Evolutionary conservation across 1,140 invertebrate genomes (phyloP).

Genomic region (Helicoverpa zea): DNA sequence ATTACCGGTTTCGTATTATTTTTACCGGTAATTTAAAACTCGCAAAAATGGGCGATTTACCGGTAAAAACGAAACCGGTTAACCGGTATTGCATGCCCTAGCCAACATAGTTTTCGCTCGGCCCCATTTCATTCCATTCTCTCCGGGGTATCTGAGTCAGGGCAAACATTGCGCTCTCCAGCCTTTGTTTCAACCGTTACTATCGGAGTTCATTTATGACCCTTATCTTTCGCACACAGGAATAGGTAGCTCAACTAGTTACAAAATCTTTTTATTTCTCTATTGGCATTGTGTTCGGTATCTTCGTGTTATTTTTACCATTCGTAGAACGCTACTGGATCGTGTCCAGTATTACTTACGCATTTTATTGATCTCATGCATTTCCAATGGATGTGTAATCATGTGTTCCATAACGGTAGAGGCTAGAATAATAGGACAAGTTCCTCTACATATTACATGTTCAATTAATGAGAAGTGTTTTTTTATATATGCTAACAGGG

Average conservation of each 20-base stretch:
- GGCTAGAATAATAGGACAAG: no score
- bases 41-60: no score
- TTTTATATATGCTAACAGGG: no score
- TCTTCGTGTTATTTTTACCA: conserved; percentile 22
- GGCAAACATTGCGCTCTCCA: conserved; percentile 56
- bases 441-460: no score
- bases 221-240: conserved; percentile 50
- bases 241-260: conserved; percentile 13
- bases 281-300: conserved; percentile 19
- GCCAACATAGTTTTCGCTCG: conserved; percentile 54
- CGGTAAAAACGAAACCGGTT: no score
- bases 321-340: conserved; percentile 19
- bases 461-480: no score
- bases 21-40: no score
- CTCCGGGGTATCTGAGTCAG: conserved; percentile 57
- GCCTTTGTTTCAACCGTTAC: conserved; percentile 58
- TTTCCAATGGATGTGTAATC: conserved; percentile 13
- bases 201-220: conserved; percentile 52
- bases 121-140: conserved; percentile 50
- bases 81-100: no score
- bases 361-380: conserved; percentile 17
- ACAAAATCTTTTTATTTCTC: conserved; percentile 36
- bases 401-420: not conserved
- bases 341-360: conserved; percentile 31
- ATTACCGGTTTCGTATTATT: no score